A percentile compares a stretch with the other conserved stretches of the same genome.
Evolutionary conservation across 1,140 invertebrate genomes (phyloP).

Genomic region (Drosophila azteca): DNA sequence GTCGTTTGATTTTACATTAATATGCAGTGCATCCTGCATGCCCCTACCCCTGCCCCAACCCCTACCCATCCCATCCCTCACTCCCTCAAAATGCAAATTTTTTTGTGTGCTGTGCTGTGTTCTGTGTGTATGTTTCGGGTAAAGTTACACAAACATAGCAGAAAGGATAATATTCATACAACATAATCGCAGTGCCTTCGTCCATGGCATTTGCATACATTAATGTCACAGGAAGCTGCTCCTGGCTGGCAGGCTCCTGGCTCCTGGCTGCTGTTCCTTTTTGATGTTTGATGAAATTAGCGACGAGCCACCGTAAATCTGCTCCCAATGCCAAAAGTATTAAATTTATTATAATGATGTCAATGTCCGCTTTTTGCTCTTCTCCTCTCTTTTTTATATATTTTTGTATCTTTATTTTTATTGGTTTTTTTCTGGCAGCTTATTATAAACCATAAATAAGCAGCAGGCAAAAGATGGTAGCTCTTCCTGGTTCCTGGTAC

Average conservation of each 20-base stretch:
- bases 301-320: conserved; percentile 29
- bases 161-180: conserved; percentile 76
- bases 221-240: conserved; percentile 47
- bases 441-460: conserved; percentile 76
- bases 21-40: conserved; percentile 20
- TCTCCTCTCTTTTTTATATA: conserved; percentile 46
- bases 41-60: too few relatives aligned
- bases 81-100: conserved; percentile 65
- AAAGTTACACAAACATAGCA: conserved; percentile 64
- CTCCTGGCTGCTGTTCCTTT: conserved; percentile 20
- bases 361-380: conserved; percentile 36
- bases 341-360: conserved; percentile 70
- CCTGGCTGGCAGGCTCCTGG: too few relatives aligned
- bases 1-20: conserved; percentile 41
- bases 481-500: conserved; percentile 14
- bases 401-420: conserved; percentile 54
- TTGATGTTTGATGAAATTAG: conserved; percentile 75
- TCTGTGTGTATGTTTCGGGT: conserved; percentile 31
- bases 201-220: conserved; percentile 73
- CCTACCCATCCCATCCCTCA: conserved; percentile 10
- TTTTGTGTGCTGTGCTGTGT: conserved; percentile 30
- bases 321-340: conserved; percentile 49
- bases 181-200: conserved; percentile 57
- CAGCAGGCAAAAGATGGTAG: background rate
- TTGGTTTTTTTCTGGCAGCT: conserved; percentile 16